Conservation (phyloP, 2,113 vertebrate species). For the Syrrhaptes paradoxus region DNA sequence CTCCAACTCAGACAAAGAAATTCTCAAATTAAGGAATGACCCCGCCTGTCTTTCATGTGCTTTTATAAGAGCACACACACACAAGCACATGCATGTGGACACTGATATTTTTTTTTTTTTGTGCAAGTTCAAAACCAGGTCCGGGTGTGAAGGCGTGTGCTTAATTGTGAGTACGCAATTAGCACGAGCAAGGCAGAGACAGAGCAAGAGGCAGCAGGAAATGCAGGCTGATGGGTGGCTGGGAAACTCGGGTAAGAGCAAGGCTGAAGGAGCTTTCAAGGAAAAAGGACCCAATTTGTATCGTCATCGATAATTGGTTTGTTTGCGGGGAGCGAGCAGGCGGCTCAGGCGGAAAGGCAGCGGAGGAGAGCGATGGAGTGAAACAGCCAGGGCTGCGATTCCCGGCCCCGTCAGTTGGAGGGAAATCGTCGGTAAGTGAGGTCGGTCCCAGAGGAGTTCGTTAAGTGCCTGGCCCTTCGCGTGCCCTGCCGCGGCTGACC, state of each 20-base stretch:
- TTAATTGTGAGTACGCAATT: not conserved
- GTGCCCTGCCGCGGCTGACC: conserved; percentile 77
- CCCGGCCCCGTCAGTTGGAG: conserved; percentile 74
- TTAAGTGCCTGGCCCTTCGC: conserved; percentile 81
- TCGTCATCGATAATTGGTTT: conserved; percentile 75
- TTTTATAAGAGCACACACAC: not conserved
- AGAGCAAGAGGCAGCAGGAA: not conserved
- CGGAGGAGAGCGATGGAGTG: conserved; percentile 63
- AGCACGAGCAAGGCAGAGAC: not conserved
- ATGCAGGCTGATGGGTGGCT: not conserved
- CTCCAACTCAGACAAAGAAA: not conserved
- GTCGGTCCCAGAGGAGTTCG: conserved; percentile 81
- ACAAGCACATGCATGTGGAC: fast-evolving
- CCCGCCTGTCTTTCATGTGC: not conserved
- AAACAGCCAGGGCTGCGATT: conserved; percentile 64
- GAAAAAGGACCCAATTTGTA: conserved; percentile 69
- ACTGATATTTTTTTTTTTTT: too few relatives aligned
- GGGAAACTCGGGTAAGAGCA: not conserved
- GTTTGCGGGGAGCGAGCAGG: conserved; percentile 69
- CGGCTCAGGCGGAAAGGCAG: conserved; percentile 60
- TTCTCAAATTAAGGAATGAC: not conserved
- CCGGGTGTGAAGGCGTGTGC: not conserved
- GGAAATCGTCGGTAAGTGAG: conserved; percentile 75
- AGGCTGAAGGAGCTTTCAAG: conserved; percentile 70
- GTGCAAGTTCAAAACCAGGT: not conserved